phyloP scores from a whole-genome alignment of 2,888 invertebrate species.

The Stictocephala bisonia region DNA sequence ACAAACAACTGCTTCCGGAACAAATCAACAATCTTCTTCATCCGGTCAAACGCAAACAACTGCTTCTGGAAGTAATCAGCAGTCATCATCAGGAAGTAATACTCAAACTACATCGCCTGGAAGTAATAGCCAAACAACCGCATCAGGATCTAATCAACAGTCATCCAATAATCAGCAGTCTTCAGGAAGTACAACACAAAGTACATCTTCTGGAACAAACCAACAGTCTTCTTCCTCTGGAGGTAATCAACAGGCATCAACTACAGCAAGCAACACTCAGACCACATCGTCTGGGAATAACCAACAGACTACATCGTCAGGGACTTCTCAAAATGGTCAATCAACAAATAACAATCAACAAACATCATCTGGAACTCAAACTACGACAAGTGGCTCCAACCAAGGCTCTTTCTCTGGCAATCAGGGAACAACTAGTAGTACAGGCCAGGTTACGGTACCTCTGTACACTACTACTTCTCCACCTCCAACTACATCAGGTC shows the following conservation, averaged over 20 bases:
- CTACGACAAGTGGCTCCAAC: slow-evolving; percentile 49
- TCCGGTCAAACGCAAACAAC: slow-evolving; percentile 48
- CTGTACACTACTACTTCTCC: slow-evolving; percentile 49
- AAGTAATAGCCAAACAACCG: slow-evolving; percentile 43
- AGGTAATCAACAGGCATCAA: slow-evolving; percentile 44
- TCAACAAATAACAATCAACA: slow-evolving; percentile 30
- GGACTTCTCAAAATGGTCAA: slow-evolving; percentile 27
- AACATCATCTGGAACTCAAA: slow-evolving; percentile 42
- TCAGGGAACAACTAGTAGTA: slow-evolving; percentile 52
- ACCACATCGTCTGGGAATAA: slow-evolving; percentile 36
- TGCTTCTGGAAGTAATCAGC: slow-evolving; percentile 47
- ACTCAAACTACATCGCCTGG: slow-evolving; percentile 31
- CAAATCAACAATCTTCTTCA: slow-evolving; percentile 47
- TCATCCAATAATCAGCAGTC: too few relatives aligned
- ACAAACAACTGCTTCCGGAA: slow-evolving; percentile 43
- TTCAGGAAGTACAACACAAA: slow-evolving; percentile 48
- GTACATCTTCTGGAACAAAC: slow-evolving; percentile 28
- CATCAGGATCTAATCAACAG: slow-evolving; percentile 50
- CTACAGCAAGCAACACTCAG: slow-evolving; percentile 43
- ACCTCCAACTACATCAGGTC: slow-evolving; percentile 42
- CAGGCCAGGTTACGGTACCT: too few relatives aligned
- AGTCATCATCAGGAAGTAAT: slow-evolving; percentile 44
- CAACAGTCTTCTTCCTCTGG: slow-evolving; percentile 28
- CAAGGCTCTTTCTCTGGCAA: slow-evolving; percentile 43
- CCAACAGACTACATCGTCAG: slow-evolving; percentile 45